Base-by-base conservation (phyloP, 1,140 invertebrate genomes). In the Anadara kagoshimensis region DNA sequence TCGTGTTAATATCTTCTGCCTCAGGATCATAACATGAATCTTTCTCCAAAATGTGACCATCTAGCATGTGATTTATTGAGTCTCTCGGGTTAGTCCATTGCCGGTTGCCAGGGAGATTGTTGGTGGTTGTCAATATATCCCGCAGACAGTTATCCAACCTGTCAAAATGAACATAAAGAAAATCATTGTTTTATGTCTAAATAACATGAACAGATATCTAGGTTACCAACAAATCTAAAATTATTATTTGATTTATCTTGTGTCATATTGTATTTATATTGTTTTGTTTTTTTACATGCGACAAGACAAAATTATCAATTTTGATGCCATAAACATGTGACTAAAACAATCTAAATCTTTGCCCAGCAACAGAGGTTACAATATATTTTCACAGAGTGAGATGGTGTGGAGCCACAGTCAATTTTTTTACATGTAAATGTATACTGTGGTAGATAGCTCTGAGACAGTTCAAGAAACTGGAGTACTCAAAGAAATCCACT, bases 21-120 rank as follows among this genome's bases (percentile, higher is more conserved):
- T 86, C 83, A 20, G 85, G 86, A 58, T 87, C 86, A 67, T 86
- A 86, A 51, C 86, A 87, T 2, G 85, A 83, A 41, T 83, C 84
- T 51, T 87, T 86, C 76, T 87, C 86, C 65, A 87, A 65, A 20
- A 82, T 73, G 73, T 86, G 83, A 44, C 73, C 76, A 63, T 78
- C 80, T n/a, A 81, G 73, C 75, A 86, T 84, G 61, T 83, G 75
- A 2, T 80, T 63, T 2, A 87, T 66, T 43, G 80, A 83, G 69
- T 86, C 86, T 54, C 79, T 82, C 29, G 86, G 83, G 43, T 80
- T 78, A 11, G 77, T 73, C 57, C 79, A 84, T 24, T 76, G 79
- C n/a, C 69, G 56, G 20, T 75, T 78, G 8, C 86, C 82, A n/a
- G 82, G 80, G 53, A 86, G 62, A 24, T 79, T 69, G 65, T 83